phyloP scores from a whole-genome alignment of 35 echinoderm and acorn worm genomes.

The Chiridota heheva region DNA sequence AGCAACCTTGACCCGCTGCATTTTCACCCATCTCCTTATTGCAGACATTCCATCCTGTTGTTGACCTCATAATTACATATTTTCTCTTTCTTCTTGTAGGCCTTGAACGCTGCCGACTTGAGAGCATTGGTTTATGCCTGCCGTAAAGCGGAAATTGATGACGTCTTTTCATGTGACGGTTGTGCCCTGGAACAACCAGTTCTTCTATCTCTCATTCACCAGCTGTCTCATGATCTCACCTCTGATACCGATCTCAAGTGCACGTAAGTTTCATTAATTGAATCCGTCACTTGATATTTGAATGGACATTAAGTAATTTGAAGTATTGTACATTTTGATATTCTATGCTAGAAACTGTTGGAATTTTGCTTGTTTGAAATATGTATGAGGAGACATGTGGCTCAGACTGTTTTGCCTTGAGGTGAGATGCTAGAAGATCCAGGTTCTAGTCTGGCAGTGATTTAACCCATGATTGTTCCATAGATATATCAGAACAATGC shows the following conservation, averaged over 20 bases:
- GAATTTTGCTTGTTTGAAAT: neutral
- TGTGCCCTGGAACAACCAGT: constrained; percentile 95
- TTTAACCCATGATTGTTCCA: too few species aligned
- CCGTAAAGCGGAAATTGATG: constrained; percentile 54
- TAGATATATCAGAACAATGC: neutral
- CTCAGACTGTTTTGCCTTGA: neutral
- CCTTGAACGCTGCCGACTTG: constrained; percentile 88
- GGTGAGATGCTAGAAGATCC: neutral
- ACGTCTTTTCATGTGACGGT: constrained; percentile 50
- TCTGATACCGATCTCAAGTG: constrained; percentile 77
- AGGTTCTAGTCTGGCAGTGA: too few species aligned
- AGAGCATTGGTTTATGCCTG: constrained; percentile 80
- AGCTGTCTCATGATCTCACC: constrained; percentile 86
- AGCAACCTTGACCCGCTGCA: too few species aligned
- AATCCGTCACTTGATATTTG: neutral
- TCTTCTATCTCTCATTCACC: constrained; percentile 85
- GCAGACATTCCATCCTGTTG: neutral
- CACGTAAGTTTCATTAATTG: constrained; percentile 34
- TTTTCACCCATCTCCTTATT: too few species aligned
- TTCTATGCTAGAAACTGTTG: neutral
- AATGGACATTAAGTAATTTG: neutral
- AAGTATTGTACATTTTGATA: neutral
- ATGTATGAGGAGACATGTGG: neutral
- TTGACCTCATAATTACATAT: too few species aligned
- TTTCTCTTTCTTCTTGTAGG: constrained; percentile 52